Evolutionary conservation across 1,140 invertebrate genomes (phyloP), one percentile per base, ranked within the genome.

Genomic region (Tribolium castaneum): DNA sequence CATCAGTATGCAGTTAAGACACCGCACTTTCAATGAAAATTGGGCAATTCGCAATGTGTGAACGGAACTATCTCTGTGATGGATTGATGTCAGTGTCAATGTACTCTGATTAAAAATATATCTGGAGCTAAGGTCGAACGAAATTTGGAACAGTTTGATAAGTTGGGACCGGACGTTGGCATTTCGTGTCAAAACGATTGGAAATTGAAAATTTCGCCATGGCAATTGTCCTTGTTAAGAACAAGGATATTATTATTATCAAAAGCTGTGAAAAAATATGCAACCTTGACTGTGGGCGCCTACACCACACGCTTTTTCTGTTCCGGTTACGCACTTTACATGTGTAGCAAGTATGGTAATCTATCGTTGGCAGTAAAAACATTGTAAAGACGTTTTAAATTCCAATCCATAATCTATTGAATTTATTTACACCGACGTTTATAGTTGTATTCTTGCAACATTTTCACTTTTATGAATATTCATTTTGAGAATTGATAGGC

Each of bases 321-420:
- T 66, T 66, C 59, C 59, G 59, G 59, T 66, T 66, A 66, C 59
- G 59, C 59, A 66, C 59, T 14, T 59, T 66, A 66, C 59, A 66
- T 66, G 30, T 66, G 59, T 66, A 66, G 59, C 59, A 14, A 66
- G 59, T 35, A 66, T 66, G 59, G 59, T 66, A 66, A 66, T 59
- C 14, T 59, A 59, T 59, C 14, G 54, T 59, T 59, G 9, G 19
- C 19, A 59, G 22, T 35, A 34, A 30, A 34, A 66, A 66, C 34
- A 66, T 66, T 66, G 59, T 66, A 45, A 66, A 66, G 12, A 66
- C 30, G 19, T 35, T 35, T 66, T 66, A 35, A 66, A 66, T 66
- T 66, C 59, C 30, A 35, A 66, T 66, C 14, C 12, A 66, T 35
- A 66, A 35, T 66, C 9, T 35, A 66, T 25, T 59, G 14, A 14